These are phyloP conservation scores for Chiroxiphia lanceolata DNA, from an alignment of 2,797 vertebrate species.

Conservation along the genomic window DNA sequence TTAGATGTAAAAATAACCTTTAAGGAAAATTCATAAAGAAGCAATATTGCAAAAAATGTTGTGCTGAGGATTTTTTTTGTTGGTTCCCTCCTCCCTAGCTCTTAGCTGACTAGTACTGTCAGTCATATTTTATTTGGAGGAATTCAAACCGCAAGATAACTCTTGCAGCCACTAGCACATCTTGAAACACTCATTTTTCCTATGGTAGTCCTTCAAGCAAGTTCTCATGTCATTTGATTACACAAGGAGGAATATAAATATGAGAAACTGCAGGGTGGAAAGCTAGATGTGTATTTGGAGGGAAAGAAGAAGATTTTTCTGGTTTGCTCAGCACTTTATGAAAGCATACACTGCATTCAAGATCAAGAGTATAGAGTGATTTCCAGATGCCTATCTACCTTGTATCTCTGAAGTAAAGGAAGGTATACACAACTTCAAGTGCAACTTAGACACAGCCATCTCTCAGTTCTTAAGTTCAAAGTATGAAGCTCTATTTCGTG, in stretches of 20 bases:
- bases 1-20: background rate
- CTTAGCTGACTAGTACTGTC: background rate
- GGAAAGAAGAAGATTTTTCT: constrained; percentile 9
- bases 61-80: background rate
- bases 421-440: background rate
- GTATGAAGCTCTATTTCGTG: background rate
- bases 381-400: background rate
- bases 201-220: constrained; percentile 57
- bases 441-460: background rate
- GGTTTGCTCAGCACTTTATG: background rate
- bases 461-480: background rate
- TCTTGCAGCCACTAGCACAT: constrained; percentile 14
- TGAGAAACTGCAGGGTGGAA: background rate
- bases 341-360: background rate
- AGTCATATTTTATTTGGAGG: constrained; percentile 18
- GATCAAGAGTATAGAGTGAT: background rate
- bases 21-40: background rate
- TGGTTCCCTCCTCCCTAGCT: background rate
- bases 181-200: constrained; percentile 47
- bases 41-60: background rate
- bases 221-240: constrained; percentile 45
- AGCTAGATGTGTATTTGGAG: background rate
- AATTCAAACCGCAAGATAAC: constrained; percentile 3
- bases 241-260: constrained; percentile 14
- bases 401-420: background rate